Percentiles rank a stretch among this genome's conserved stretches.
These are phyloP conservation scores for Drosophila greeni DNA, from an alignment of 2,888 invertebrate genomes.

Conservation along the genomic window DNA sequence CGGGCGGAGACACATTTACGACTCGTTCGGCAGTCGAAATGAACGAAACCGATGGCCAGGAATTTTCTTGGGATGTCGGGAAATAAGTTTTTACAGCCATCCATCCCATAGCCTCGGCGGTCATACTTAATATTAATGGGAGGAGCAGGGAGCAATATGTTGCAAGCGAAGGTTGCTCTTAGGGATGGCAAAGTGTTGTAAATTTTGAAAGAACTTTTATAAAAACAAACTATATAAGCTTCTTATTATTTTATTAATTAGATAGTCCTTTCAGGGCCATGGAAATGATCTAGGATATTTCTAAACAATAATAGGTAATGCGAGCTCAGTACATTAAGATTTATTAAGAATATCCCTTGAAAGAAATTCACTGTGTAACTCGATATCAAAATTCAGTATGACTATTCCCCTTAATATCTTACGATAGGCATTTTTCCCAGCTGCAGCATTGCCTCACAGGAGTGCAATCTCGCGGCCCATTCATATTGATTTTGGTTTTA, in stretches of 20 bases:
- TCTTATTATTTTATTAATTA: too few relatives aligned
- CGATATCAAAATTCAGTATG: neutral
- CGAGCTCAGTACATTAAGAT: too few relatives aligned
- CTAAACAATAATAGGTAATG: too few relatives aligned
- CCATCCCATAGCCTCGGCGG: neutral
- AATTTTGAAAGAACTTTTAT: too few relatives aligned
- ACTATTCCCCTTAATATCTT: neutral
- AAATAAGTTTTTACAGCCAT: slow-evolving; percentile 16
- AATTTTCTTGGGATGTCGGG: slow-evolving; percentile 14
- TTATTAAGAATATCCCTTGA: too few relatives aligned
- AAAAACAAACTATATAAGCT: too few relatives aligned
- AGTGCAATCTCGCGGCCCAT: slow-evolving; percentile 18
- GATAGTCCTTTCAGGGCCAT: neutral
- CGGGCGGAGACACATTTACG: slow-evolving; percentile 51
- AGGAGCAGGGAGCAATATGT: slow-evolving; percentile 9
- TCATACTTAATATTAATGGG: slow-evolving; percentile 15
- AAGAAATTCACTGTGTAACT: too few relatives aligned
- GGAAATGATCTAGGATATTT: too few relatives aligned
- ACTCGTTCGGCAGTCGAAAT: slow-evolving; percentile 46
- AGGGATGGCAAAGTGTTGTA: slow-evolving; percentile 3
- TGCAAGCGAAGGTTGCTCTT: neutral
- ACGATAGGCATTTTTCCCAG: neutral
- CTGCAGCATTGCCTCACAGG: slow-evolving; percentile 12
- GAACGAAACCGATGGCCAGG: slow-evolving; percentile 23
- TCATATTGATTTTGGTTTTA: slow-evolving; percentile 70